Base-by-base conservation (phyloP, 2,797 vertebrate species). In the Okamejei kenojei region DNA sequence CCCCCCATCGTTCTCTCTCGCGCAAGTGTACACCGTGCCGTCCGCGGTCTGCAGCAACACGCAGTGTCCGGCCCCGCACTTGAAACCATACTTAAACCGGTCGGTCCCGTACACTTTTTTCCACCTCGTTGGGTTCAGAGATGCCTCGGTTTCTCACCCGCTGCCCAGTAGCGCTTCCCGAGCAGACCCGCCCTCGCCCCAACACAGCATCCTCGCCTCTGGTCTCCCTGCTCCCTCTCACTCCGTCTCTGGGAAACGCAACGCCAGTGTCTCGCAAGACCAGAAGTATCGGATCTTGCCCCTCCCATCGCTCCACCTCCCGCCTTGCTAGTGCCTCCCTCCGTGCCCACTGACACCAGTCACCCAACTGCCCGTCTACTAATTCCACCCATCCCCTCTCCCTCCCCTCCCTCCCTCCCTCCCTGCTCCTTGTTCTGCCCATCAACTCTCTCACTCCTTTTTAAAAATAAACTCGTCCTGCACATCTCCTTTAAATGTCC, bases 11-110 rank as follows among this genome's bases (percentile, higher is more conserved):
- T 97, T 97, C 93, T 95, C 93, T 26, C 97, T n/a, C n/a, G n/a
- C 97, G 93, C 95, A 96, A 0, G 97, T 96, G 1, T 95, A 94
- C 58, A 98, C 94, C 0, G 80, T 68, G 74, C 97, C 95, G 45
- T 96, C n/a, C n/a, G n/a, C 93, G 3, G 93, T 38, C 32, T 93
- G 94, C 45, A 97, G 96, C 54, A 97, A 95, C 71, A 98, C 94
- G 29, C 96, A 95, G 95, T 97, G 97, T 4, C 93, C 93, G 19
- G 96, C 96, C 65, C 97, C 97, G 81, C 96, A 96, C 81, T n/a
- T n/a, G 96, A 95, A 58, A 97, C 95, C 54, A n/a, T 93, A 80
- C 29, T 90, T 76, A 38, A n/a, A 91, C 90, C 38, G 68, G 2
- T 21, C 38, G 35, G 35, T 23, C 6, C 65, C 90, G 38, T 1